Percentiles rank a stretch among this genome's conserved stretches.
These are phyloP conservation scores for Pemphigus obesinymphae DNA, from an alignment of 1,140 invertebrate species.

Conservation along the genomic window DNA sequence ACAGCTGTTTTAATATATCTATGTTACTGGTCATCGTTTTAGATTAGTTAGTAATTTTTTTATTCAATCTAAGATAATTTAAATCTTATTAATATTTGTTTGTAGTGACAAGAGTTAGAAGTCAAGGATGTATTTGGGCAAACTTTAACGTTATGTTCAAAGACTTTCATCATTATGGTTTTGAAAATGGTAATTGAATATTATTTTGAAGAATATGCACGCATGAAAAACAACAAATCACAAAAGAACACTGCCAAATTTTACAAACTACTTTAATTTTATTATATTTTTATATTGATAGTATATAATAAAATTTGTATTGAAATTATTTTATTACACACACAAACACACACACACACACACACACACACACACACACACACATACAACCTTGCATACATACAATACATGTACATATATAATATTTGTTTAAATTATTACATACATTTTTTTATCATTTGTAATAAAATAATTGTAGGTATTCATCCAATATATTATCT, in stretches of 20 bases:
- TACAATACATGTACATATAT: background rate
- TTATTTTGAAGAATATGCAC: background rate
- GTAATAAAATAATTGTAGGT: background rate
- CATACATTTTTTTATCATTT: background rate
- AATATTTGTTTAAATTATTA: background rate
- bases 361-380: background rate
- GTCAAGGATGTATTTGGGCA: constrained; percentile 61
- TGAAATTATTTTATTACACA: background rate
- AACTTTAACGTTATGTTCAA: constrained; percentile 66
- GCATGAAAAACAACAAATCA: background rate
- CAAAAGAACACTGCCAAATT: background rate
- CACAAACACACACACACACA: background rate
- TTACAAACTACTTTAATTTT: background rate
- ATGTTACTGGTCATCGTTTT: no score
- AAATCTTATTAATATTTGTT: constrained; percentile 46
- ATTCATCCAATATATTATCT: no score
- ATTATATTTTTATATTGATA: background rate
- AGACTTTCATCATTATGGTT: constrained; percentile 65
- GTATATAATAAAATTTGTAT: background rate
- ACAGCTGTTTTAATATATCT: no score
- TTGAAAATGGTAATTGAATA: constrained; percentile 45
- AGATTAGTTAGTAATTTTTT: no score
- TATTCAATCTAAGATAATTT: background rate
- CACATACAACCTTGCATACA: background rate
- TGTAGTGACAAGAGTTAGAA: constrained; percentile 66